Percentiles rank a stretch among this genome's conserved stretches.
phyloP scores from a whole-genome alignment of 2,113 vertebrate species.

The Himantopus leucocephalus region DNA sequence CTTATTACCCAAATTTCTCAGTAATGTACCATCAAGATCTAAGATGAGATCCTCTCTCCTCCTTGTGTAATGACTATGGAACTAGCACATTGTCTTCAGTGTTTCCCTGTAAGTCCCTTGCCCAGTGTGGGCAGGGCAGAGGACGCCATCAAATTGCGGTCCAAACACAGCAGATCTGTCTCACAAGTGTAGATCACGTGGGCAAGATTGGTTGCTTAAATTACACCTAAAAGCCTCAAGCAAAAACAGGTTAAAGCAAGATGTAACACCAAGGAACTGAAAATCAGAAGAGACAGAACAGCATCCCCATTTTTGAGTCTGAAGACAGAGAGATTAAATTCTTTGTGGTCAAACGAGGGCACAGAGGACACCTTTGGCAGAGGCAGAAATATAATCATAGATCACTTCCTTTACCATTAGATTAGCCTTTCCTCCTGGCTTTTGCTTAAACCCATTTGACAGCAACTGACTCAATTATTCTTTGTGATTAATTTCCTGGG shows the following conservation, averaged over 20 bases:
- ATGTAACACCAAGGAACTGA: neutral
- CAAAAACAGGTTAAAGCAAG: neutral
- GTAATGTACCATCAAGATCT: neutral
- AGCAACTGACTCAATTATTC: neutral
- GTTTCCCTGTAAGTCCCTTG: neutral
- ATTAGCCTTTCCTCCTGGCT: slow-evolving; percentile 23
- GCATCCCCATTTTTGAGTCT: neutral
- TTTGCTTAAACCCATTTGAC: neutral
- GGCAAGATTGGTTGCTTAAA: neutral
- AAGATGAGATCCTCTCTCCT: neutral
- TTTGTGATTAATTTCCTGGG: neutral
- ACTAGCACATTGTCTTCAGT: neutral
- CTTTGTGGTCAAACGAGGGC: neutral
- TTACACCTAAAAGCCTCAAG: neutral
- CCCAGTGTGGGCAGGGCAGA: neutral
- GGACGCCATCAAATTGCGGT: neutral
- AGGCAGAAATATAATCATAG: neutral
- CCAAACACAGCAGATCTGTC: neutral
- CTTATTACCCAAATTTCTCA: neutral
- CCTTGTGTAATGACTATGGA: neutral
- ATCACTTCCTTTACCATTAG: neutral
- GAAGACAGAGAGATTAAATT: slow-evolving; percentile 25
- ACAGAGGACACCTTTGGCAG: neutral
- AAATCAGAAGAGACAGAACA: neutral
- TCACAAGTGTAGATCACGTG: neutral